A percentile compares a stretch with the other conserved stretches of the same genome.
These are phyloP conservation scores for Nomia melanderi DNA, from an alignment of 1,140 invertebrate species.

Conservation along the genomic window DNA sequence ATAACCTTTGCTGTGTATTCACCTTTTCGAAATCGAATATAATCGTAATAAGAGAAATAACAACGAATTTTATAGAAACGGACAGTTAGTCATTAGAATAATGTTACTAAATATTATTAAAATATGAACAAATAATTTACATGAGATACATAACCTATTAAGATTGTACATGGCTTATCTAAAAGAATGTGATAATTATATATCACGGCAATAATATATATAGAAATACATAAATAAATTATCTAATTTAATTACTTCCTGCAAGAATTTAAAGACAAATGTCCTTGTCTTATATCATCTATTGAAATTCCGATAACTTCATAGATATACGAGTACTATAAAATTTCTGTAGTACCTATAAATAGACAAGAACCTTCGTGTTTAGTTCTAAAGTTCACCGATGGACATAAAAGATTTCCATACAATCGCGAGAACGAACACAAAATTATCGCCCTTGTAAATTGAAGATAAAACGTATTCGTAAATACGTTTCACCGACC, in stretches of 20 bases:
- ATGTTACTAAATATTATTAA: no score
- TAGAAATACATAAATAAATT: conserved; percentile 7
- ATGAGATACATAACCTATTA: not conserved
- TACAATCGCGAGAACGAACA: no score
- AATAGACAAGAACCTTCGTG: no score
- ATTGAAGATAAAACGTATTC: not conserved
- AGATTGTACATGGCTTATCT: not conserved
- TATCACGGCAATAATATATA: not conserved
- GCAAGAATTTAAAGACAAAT: conserved; percentile 9
- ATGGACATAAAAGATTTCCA: not conserved
- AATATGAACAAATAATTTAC: no score
- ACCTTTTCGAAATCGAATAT: not conserved
- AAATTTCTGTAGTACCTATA: not conserved
- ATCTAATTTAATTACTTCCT: conserved; percentile 5
- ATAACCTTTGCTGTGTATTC: not conserved
- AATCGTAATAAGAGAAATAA: not conserved
- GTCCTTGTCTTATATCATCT: conserved; percentile 26
- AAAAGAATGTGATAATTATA: not conserved
- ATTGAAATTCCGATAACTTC: conserved; percentile 15
- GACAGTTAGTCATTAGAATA: not conserved
- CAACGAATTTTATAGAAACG: not conserved
- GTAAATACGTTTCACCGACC: not conserved
- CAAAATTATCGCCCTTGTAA: not conserved
- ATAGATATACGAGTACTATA: conserved; percentile 1
- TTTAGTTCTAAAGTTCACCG: not conserved